A percentile compares a stretch with the other conserved stretches of the same genome.
phyloP scores from a whole-genome alignment of 2,797 vertebrate genomes.

The Anguilla obscura region DNA sequence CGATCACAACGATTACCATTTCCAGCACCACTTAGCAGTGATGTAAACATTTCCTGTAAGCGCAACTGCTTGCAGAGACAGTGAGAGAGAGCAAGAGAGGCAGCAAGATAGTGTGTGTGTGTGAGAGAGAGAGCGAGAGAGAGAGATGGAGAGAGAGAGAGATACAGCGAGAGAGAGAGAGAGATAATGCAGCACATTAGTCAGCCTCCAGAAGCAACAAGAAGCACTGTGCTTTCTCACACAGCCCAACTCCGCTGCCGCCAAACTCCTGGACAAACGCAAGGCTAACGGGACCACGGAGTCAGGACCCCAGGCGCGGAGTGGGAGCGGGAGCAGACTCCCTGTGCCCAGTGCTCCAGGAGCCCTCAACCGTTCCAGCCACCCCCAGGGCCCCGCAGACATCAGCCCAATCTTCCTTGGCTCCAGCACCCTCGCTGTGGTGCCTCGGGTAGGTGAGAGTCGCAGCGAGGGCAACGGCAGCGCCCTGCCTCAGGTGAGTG shows the following conservation, averaged over 20 bases:
- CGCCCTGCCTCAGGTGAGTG: constrained; percentile 68
- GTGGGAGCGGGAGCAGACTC: constrained; percentile 57
- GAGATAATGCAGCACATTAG: background rate
- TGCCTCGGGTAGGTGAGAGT: constrained; percentile 60
- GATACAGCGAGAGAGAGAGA: constrained; percentile 51
- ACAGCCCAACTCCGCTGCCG: constrained; percentile 69
- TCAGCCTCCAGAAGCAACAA: background rate
- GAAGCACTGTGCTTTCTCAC: constrained; percentile 16
- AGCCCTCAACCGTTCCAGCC: constrained; percentile 72
- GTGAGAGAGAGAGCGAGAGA: constrained; percentile 40
- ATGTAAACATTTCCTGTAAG: too few relatives aligned
- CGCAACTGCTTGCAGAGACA: too few relatives aligned
- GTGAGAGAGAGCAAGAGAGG: constrained; percentile 47
- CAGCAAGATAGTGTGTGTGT: background rate
- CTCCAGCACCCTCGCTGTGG: constrained; percentile 71
- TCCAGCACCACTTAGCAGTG: too few relatives aligned
- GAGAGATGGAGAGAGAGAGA: constrained; percentile 39
- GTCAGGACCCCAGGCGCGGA: constrained; percentile 47
- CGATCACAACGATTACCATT: too few relatives aligned
- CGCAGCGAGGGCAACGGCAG: constrained; percentile 46
- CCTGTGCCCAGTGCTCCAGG: constrained; percentile 72
- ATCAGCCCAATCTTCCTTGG: constrained; percentile 76
- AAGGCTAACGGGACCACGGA: constrained; percentile 65
- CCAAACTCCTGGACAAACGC: constrained; percentile 66
- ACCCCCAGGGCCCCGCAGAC: constrained; percentile 67